Evolutionary conservation across 2,888 invertebrate species (phyloP).

Genomic region (Drosophila yooni): DNA sequence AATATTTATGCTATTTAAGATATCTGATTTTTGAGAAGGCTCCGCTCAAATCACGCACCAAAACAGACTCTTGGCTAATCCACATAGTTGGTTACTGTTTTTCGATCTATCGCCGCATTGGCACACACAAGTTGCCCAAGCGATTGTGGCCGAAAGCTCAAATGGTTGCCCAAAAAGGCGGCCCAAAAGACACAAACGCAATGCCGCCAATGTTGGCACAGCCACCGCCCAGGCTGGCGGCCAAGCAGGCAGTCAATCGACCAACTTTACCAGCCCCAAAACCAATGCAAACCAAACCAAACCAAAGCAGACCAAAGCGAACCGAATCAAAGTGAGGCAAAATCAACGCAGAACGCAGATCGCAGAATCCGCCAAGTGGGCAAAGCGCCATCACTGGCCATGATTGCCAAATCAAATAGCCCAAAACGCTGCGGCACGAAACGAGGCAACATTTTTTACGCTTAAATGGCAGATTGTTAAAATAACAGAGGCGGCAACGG

Average conservation of each 20-base stretch:
- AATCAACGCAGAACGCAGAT: slow-evolving; percentile 59
- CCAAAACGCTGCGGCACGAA: slow-evolving; percentile 78
- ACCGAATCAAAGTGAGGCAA: slow-evolving; percentile 37
- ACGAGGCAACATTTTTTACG: slow-evolving; percentile 82
- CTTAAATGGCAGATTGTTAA: slow-evolving; percentile 81
- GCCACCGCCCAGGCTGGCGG: slow-evolving; percentile 59
- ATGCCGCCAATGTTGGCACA: slow-evolving; percentile 52
- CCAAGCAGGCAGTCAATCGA: slow-evolving; percentile 21
- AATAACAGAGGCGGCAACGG: slow-evolving; percentile 81
- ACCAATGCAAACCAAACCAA: slow-evolving; percentile 30
- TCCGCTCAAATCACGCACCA: slow-evolving; percentile 6
- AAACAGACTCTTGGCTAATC: slow-evolving; percentile 52
- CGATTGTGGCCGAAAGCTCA: slow-evolving; percentile 38
- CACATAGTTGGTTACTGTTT: slow-evolving; percentile 38
- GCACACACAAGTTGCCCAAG: slow-evolving; percentile 39
- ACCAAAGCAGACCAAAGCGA: slow-evolving; percentile 27
- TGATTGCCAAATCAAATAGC: slow-evolving; percentile 80
- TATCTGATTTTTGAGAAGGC: neutral
- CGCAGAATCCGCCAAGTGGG: slow-evolving; percentile 52
- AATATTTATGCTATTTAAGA: neutral
- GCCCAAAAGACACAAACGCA: slow-evolving; percentile 69
- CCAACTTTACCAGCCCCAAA: slow-evolving; percentile 14
- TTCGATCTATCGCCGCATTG: slow-evolving; percentile 35
- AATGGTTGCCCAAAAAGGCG: slow-evolving; percentile 66
- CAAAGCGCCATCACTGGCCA: slow-evolving; percentile 68